Evolutionary conservation across 1,140 invertebrate genomes (phyloP).

Genomic region (Temnothorax longispinosus): DNA sequence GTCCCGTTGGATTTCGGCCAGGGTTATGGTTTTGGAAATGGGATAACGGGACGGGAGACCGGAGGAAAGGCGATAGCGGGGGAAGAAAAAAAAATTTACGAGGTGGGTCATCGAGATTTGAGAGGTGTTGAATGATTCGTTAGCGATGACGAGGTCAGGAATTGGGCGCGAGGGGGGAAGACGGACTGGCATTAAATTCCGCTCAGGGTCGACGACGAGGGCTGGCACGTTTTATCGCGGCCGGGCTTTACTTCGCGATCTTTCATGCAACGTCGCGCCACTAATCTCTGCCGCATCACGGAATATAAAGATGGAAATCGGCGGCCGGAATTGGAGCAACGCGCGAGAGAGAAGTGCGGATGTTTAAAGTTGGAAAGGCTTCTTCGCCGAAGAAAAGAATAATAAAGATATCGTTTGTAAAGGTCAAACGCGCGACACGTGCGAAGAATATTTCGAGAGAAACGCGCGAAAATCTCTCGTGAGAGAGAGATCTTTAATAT

Average conservation of each 20-base stretch:
- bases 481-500: not conserved
- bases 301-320: constrained; percentile 26
- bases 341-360: not conserved
- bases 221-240: constrained; percentile 22
- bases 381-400: not conserved
- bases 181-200: constrained; percentile 48
- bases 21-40: constrained; percentile 44
- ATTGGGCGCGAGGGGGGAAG: not conserved
- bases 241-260: constrained; percentile 20
- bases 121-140: constrained; percentile 20
- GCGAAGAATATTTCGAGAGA: not conserved
- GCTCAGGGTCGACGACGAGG: constrained; percentile 43
- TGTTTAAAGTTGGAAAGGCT: constrained; percentile 38
- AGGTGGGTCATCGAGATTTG: constrained; percentile 35
- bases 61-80: not conserved
- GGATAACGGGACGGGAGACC: not conserved
- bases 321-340: constrained; percentile 5
- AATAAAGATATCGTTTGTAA: constrained; percentile 7
- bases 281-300: constrained; percentile 32
- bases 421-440: not conserved
- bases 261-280: constrained; percentile 29
- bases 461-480: not conserved
- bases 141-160: constrained; percentile 21
- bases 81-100: constrained; percentile 11
- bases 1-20: constrained; percentile 1